Evolutionary conservation across 2,888 invertebrate genomes (phyloP).

Genomic region (Zaprionus obscuricornis): DNA sequence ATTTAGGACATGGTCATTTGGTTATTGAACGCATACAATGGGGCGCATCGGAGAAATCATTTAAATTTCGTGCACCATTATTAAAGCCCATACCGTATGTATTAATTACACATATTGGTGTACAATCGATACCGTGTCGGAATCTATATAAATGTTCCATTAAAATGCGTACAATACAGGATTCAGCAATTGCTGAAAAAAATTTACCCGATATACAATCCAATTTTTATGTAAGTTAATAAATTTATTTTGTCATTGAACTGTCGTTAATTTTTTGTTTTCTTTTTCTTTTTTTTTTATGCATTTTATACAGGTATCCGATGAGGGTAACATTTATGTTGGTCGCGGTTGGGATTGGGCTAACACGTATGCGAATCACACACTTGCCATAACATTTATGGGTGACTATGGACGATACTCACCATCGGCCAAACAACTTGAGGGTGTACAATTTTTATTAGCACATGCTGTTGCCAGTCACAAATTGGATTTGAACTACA

Average conservation of each 20-base stretch:
- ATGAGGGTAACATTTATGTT: conserved; percentile 85
- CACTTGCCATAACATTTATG: conserved; percentile 84
- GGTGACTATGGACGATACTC: conserved; percentile 84
- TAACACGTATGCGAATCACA: conserved; percentile 84
- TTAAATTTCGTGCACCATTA: conserved; percentile 68
- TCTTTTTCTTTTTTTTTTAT: conserved; percentile 1
- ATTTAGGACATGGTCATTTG: conserved; percentile 83
- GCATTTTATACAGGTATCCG: conserved; percentile 82
- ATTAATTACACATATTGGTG: conserved; percentile 85
- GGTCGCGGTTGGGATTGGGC: conserved; percentile 85
- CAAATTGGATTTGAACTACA: conserved; percentile 83
- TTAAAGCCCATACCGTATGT: conserved; percentile 83
- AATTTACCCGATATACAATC: conserved; percentile 83
- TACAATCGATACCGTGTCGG: conserved; percentile 81
- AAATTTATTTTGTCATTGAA: conserved; percentile 17
- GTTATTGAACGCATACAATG: conserved; percentile 82
- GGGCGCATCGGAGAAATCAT: conserved; percentile 79
- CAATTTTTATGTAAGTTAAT: conserved; percentile 82
- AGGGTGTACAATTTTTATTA: conserved; percentile 83
- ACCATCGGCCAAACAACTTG: conserved; percentile 83
- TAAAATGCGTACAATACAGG: conserved; percentile 84
- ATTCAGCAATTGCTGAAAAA: conserved; percentile 83
- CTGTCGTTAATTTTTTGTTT: conserved; percentile 21
- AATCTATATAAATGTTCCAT: conserved; percentile 83
- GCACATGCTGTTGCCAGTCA: conserved; percentile 82